Percentiles rank a stretch among this genome's conserved stretches.
Evolutionary conservation across 2,797 vertebrate species (phyloP).

Genomic region (Gymnocypris eckloni): DNA sequence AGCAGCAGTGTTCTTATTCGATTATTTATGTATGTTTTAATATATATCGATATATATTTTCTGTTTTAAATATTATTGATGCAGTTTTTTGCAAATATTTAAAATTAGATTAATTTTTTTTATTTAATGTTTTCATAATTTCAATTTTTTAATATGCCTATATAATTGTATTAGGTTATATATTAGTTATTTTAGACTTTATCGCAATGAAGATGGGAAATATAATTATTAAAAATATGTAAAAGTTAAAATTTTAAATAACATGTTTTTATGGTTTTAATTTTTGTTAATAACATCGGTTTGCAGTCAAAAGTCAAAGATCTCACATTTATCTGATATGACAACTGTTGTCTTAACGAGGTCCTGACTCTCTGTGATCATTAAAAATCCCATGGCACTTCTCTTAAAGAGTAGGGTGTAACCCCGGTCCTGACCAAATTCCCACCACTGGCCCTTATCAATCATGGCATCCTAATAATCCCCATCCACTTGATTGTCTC

Average conservation of each 20-base stretch:
- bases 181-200: background rate
- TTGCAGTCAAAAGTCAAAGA: background rate
- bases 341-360: background rate
- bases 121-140: background rate
- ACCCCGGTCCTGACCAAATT: too few species aligned
- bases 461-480: too few species aligned
- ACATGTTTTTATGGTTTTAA: background rate
- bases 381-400: too few species aligned
- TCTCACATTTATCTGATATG: background rate
- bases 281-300: background rate
- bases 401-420: too few species aligned
- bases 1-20: background rate
- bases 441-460: too few species aligned
- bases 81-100: too few species aligned
- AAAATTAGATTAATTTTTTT: background rate
- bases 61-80: too few species aligned
- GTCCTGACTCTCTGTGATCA: too few species aligned
- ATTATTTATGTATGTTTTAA: background rate
- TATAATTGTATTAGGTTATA: background rate
- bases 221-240: too few species aligned
- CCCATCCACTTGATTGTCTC: too few species aligned
- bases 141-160: background rate
- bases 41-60: too few species aligned
- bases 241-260: background rate
- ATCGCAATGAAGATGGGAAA: too few species aligned